These are phyloP conservation scores for Macrocentrus cingulum DNA, from an alignment of 1,140 invertebrate species.

Conservation along the genomic window DNA sequence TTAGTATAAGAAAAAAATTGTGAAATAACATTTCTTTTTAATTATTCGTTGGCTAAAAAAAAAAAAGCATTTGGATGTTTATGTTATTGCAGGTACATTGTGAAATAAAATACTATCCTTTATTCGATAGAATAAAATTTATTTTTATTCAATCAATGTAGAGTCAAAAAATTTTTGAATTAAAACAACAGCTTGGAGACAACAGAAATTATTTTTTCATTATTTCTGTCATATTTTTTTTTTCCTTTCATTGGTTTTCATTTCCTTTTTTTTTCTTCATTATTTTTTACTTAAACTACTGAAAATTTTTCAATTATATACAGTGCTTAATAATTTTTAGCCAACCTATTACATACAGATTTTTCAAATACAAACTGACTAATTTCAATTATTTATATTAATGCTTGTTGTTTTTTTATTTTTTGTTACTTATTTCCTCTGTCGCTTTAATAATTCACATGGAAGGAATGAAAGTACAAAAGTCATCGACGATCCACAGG, in stretches of 20 bases:
- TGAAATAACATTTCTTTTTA: too few relatives aligned
- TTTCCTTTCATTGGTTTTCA: neutral
- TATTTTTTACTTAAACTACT: too few relatives aligned
- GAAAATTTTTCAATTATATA: too few relatives aligned
- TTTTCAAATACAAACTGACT: constrained; percentile 22
- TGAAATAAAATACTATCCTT: constrained; percentile 18
- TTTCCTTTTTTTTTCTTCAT: constrained; percentile 7
- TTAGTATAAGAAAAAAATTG: too few relatives aligned
- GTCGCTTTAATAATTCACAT: constrained; percentile 11
- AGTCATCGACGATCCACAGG: constrained; percentile 15
- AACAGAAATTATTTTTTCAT: neutral
- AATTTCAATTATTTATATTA: constrained; percentile 14
- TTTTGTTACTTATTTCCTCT: constrained; percentile 4
- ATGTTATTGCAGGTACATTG: neutral
- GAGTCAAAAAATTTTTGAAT: neutral
- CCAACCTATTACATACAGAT: constrained; percentile 24
- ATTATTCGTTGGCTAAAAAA: neutral
- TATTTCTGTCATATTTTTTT: neutral
- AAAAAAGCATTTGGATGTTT: neutral
- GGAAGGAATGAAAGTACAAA: constrained; percentile 24
- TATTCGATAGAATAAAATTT: constrained; percentile 24
- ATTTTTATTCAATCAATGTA: constrained; percentile 15
- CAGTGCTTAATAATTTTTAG: constrained; percentile 20
- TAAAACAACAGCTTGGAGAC: neutral
- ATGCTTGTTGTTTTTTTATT: constrained; percentile 8